phyloP scores from a whole-genome alignment of 2,113 vertebrate species.

The Callionymus lyra region DNA sequence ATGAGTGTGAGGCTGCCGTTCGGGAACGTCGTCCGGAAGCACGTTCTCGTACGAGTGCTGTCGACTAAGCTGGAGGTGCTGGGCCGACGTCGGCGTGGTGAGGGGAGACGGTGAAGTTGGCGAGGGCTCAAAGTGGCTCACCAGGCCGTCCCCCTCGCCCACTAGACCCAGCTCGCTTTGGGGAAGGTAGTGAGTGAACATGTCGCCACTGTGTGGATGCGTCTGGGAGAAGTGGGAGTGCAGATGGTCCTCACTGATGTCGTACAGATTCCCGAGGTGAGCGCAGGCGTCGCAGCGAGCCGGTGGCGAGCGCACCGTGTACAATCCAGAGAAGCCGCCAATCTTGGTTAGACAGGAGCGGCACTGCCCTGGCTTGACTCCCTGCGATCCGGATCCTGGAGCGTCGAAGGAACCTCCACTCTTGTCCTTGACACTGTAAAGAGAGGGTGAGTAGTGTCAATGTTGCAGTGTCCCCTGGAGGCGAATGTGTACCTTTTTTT shows the following conservation, averaged over 20 bases:
- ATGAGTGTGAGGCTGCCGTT: slow-evolving; percentile 58
- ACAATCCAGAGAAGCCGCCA: slow-evolving; percentile 81
- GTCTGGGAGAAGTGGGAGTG: slow-evolving; percentile 56
- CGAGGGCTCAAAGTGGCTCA: slow-evolving; percentile 76
- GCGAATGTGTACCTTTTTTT: no score
- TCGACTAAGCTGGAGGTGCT: slow-evolving; percentile 74
- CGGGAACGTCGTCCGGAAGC: slow-evolving; percentile 69
- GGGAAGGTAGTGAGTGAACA: slow-evolving; percentile 67
- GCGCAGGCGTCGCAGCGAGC: slow-evolving; percentile 86
- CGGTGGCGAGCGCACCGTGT: slow-evolving; percentile 81
- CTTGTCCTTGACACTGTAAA: slow-evolving; percentile 51
- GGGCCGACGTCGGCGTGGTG: slow-evolving; percentile 32
- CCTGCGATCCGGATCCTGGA: slow-evolving; percentile 58
- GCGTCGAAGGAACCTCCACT: slow-evolving; percentile 57
- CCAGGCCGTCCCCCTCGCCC: slow-evolving; percentile 75
- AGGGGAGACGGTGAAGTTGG: slow-evolving; percentile 44
- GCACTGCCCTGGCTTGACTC: slow-evolving; percentile 70
- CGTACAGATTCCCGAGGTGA: slow-evolving; percentile 86
- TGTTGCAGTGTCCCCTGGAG: no score
- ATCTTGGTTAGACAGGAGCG: slow-evolving; percentile 88
- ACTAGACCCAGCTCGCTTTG: slow-evolving; percentile 65
- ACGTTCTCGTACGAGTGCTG: slow-evolving; percentile 94
- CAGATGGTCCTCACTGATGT: slow-evolving; percentile 96
- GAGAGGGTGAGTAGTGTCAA: slow-evolving; percentile 11
- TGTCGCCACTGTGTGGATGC: slow-evolving; percentile 50